Evolutionary conservation across 2,888 invertebrate species (phyloP).

Genomic region (Drosophila lutescens): DNA sequence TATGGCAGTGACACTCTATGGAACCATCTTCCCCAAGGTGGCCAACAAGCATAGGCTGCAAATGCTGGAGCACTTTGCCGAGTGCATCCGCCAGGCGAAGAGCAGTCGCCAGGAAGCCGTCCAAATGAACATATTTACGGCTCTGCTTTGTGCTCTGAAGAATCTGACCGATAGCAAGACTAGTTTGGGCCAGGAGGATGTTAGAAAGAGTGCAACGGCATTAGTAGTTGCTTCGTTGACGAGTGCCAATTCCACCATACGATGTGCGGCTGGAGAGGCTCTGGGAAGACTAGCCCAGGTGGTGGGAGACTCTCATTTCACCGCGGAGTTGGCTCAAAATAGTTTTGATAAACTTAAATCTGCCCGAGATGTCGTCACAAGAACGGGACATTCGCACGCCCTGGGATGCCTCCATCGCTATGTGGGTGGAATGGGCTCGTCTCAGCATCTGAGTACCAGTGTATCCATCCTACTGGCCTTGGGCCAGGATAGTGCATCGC

Average conservation of each 20-base stretch:
- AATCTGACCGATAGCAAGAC: slow-evolving; percentile 94
- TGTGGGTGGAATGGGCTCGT: slow-evolving; percentile 97
- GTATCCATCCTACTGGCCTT: slow-evolving; percentile 97
- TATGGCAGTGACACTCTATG: slow-evolving; percentile 95
- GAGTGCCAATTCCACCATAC: slow-evolving; percentile 90
- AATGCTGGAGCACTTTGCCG: slow-evolving; percentile 98
- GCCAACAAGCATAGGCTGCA: slow-evolving; percentile 98
- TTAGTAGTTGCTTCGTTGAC: slow-evolving; percentile 92
- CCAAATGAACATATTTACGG: slow-evolving; percentile 98
- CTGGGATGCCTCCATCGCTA: slow-evolving; percentile 98
- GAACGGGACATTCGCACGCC: slow-evolving; percentile 95
- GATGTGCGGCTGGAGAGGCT: slow-evolving; percentile 98
- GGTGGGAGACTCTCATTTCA: slow-evolving; percentile 93
- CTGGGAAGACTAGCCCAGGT: slow-evolving; percentile 97
- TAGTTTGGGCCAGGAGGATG: slow-evolving; percentile 94
- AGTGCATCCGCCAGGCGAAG: slow-evolving; percentile 97
- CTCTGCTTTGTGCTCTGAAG: slow-evolving; percentile 94
- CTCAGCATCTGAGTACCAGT: slow-evolving; percentile 96
- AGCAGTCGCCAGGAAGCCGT: slow-evolving; percentile 96
- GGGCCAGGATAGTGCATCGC: slow-evolving; percentile 96
- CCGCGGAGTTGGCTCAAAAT: slow-evolving; percentile 94
- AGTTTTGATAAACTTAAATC: slow-evolving; percentile 95
- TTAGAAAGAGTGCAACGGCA: slow-evolving; percentile 92
- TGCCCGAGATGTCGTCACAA: slow-evolving; percentile 93
- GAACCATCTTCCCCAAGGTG: slow-evolving; percentile 96